Evolutionary conservation across 2,888 invertebrate genomes (phyloP).

Genomic region (Drosophila aldrichi): DNA sequence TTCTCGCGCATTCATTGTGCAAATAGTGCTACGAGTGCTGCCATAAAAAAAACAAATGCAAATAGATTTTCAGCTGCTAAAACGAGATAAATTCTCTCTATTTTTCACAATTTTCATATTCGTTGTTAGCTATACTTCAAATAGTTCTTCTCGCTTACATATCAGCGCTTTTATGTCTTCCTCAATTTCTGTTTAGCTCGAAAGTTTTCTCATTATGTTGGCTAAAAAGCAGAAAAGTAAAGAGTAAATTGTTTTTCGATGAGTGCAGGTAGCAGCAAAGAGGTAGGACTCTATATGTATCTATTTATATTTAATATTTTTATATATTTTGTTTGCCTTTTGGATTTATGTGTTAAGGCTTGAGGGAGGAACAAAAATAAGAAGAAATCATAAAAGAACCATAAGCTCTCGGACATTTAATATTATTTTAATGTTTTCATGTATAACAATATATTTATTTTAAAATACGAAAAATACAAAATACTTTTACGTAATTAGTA

Average conservation of each 20-base stretch:
- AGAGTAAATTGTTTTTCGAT: background rate
- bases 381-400: background rate
- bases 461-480: no score
- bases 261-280: background rate
- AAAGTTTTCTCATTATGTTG: constrained; percentile 9
- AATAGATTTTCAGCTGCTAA: background rate
- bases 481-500: no score
- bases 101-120: background rate
- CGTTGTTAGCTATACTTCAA: background rate
- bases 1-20: constrained; percentile 25
- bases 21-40: background rate
- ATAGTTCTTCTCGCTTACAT: background rate
- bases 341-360: background rate
- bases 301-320: background rate
- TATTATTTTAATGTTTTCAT: background rate
- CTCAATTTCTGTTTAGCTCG: background rate
- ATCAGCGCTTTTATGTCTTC: constrained; percentile 1
- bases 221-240: background rate
- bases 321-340: background rate
- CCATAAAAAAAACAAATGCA: background rate
- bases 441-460: no score
- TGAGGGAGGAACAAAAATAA: background rate
- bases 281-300: background rate
- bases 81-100: background rate
- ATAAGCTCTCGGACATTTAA: background rate